Base-by-base conservation (phyloP, 1,140 invertebrate genomes). In the Drosophila rhopaloa region DNA sequence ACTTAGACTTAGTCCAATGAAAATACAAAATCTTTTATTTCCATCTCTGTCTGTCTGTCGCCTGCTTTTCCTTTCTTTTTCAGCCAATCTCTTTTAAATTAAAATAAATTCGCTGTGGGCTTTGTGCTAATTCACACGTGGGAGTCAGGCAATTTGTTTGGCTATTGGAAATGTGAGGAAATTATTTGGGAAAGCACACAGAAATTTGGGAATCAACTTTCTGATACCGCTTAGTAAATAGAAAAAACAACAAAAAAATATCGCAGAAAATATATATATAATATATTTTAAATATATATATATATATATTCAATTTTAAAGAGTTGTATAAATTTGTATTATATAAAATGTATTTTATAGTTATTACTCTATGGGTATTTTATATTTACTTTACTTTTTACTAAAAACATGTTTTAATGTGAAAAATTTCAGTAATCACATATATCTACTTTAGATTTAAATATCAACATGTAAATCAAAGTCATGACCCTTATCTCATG, bases 61-160 rank as follows among this genome's bases (percentile, higher is more conserved):
- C 7, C 16, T n/a, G 19, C 6, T 38, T 11, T 54, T 27, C 7
- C n/a, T 35, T 61, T 16, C 27, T 37, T 19, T 44, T 6, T n/a
- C 5, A 7, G 16, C 8, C 19, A 57, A 40, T 41, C 51, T 11
- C 46, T 50, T 27, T 50, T 50, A 71, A 71, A 71, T 71, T 71
- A 50, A 71, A 71, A 71, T 58, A 71, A 71, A 71, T 71, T 58
- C 46, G 27, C n/a, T 70, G 10, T 27, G 48, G 66, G 63, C 51
- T 70, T 70, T 70, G 27, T 8, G 37, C 67, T 71, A 71, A 71
- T 71, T 71, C 43, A 71, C 67, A 71, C 67, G 67, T 71, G 65
- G 67, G 44, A 50, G 32, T 37, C 47, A 13, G 47, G 47, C 65
- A 67, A 68, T 58, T 71, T 70, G 43, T 56, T 50, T 43, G 43